These are phyloP conservation scores for Drosophila quinaria DNA, from an alignment of 2,888 invertebrate genomes.

Conservation along the genomic window DNA sequence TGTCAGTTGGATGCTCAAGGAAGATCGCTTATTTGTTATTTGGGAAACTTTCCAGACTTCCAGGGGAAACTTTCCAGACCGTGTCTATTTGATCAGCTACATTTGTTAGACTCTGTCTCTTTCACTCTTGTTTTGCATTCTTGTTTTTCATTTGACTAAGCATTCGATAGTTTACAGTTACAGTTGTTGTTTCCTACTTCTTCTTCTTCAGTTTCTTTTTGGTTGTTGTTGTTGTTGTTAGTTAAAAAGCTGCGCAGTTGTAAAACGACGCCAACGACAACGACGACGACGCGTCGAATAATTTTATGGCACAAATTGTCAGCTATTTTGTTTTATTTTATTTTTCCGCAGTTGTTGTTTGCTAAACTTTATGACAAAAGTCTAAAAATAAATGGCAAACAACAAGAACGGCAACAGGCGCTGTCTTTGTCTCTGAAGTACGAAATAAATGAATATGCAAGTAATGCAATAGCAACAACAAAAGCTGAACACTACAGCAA, in stretches of 20 bases:
- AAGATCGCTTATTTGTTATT: neutral
- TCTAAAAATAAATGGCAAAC: slow-evolving; percentile 68
- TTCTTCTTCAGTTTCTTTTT: slow-evolving; percentile 14
- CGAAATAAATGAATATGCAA: slow-evolving; percentile 54
- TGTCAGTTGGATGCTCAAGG: neutral
- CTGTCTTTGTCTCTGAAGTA: slow-evolving; percentile 27
- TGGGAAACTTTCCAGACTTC: neutral
- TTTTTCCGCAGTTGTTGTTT: slow-evolving; percentile 62
- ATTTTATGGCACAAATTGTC: slow-evolving; percentile 69
- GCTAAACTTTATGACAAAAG: slow-evolving; percentile 79
- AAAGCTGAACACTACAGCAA: slow-evolving; percentile 8
- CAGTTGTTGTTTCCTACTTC: slow-evolving; percentile 17
- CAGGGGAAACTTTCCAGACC: neutral
- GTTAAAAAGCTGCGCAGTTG: slow-evolving; percentile 66
- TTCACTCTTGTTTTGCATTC: neutral
- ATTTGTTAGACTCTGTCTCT: neutral
- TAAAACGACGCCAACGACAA: slow-evolving; percentile 48
- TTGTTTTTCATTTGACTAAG: neutral
- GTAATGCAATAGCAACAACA: slow-evolving; percentile 36
- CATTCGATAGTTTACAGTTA: slow-evolving; percentile 15
- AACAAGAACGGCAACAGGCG: slow-evolving; percentile 22
- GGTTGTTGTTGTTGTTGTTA: slow-evolving; percentile 13
- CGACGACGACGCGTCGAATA: slow-evolving; percentile 40
- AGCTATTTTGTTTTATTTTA: slow-evolving; percentile 47
- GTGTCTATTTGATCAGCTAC: slow-evolving; percentile 4